Base-by-base conservation (phyloP, 2,888 invertebrate species). In the Drosophila rubida region DNA sequence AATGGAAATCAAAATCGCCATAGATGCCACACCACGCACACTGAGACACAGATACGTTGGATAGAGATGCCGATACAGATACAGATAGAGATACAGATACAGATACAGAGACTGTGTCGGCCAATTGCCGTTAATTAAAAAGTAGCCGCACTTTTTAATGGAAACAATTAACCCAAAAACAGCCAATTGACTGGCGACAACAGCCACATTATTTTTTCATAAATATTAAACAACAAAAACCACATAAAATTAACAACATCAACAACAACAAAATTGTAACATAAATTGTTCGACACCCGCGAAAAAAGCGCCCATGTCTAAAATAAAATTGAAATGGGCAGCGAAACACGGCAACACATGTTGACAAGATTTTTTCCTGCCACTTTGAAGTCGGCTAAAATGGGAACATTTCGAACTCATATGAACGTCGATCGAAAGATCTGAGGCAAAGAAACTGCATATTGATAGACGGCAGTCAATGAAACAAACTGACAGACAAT, bases 111-210 rank as follows among this genome's bases (percentile, higher is more conserved):
- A 63, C 63, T 48, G 50, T 66, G 73, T 64, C 74, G 81, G 82
- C 68, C 81, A 88, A 85, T 86, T 86, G 87, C 48, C 53, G 70
- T 80, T 86, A 87, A 86, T 85, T 84, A 87, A 88, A 86, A 86
- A 87, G 87, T 80, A 75, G 80, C 75, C 72, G 68, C 79, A 65
- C 85, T 87, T 87, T 81, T 84, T 84, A 85, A 89, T 89, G 73
- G 80, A 86, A 86, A 86, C 86, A 89, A 86, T 89, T 86, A 89
- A 86, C 88, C 88, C 78, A 83, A 85, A 88, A 87, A 77, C 63
- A 66, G 71, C 23, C 87, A 83, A 84, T 86, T 85, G 82, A 75
- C 68, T 78, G 82, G 60, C 75, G 58, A 72, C 69, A 67, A 54
- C 69, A 67, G 49, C 63, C 67, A 63, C 53, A 79, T 49, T 44